Evolutionary conservation across 2,888 invertebrate genomes (phyloP), one percentile per base, ranked within the genome.

Genomic region (Napeogenes inachia): DNA sequence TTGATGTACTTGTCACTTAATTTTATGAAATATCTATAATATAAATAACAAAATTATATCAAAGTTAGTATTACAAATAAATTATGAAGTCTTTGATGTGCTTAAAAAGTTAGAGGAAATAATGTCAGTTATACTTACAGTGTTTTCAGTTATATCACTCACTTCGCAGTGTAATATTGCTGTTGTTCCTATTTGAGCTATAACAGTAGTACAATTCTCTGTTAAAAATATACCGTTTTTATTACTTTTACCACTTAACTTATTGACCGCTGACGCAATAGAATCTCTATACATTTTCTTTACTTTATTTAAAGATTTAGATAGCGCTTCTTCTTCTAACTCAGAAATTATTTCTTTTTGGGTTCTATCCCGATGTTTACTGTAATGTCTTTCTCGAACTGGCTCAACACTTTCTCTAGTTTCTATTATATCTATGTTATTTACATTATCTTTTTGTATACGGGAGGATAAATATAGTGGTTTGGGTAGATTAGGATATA

Each of bases 151-250:
- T 57, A 93, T 91, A 72, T 93, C 93, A 70, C 91, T 91, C 76
- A 93, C 92, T 90, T 93, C 92, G 78, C 93, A 93, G 74, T 93
- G 93, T 61, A 93, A 76, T 70, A 92, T 84, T 38, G 92, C 92
- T 13, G 92, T 93, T 8, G 92, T 92, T 60, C 93, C 92, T 72
- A 92, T 92, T 81, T 93, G 93, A 63, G 92, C 93, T 79, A 92
- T 85, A 69, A 93, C 92, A 66, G 92, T 89, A n/a, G 92, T 92
- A 81, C 92, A 92, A 78, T 92, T 92, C 63, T 92, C 92, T 75
- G 92, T 92, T 77, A 92, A 83, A 88, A 92, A 92, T 82, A 91
- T 89, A 75, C 88, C 88, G 70, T 73, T 76, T 70, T 85, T 89
- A 56, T 74, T 76, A 32, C 75, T 76, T 71, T 89, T 90, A 57